Percentiles rank a stretch among this genome's conserved stretches.
phyloP scores from a whole-genome alignment of 2,797 vertebrate genomes.

The Channallabes apus region DNA sequence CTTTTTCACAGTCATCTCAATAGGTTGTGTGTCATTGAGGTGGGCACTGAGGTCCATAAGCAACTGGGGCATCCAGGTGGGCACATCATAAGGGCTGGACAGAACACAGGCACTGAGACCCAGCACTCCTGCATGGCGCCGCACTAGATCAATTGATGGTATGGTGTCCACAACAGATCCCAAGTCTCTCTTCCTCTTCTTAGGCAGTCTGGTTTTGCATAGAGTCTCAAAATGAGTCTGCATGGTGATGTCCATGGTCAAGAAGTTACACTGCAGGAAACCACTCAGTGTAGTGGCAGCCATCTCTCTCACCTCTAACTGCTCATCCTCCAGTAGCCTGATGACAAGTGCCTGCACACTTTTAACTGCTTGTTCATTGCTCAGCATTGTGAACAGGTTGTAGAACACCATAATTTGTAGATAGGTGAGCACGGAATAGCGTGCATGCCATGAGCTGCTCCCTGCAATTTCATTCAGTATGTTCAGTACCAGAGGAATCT shows the following conservation, averaged over 20 bases:
- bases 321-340: constrained; percentile 90
- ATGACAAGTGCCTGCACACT: constrained; percentile 85
- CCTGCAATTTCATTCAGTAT: constrained; percentile 89
- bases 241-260: constrained; percentile 88
- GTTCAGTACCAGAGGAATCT: constrained; percentile 91
- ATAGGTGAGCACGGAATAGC: constrained; percentile 92
- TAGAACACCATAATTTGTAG: constrained; percentile 98
- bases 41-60: constrained; percentile 96
- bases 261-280: constrained; percentile 93
- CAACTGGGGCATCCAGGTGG: constrained; percentile 97
- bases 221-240: constrained; percentile 95
- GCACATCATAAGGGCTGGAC: constrained; percentile 96
- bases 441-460: constrained; percentile 93
- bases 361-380: constrained; percentile 79
- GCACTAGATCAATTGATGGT: constrained; percentile 86
- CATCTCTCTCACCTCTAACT: constrained; percentile 98
- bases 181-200: constrained; percentile 87
- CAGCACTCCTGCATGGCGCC: constrained; percentile 93
- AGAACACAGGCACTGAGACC: constrained; percentile 94
- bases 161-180: constrained; percentile 80
- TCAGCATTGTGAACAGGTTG: constrained; percentile 94
- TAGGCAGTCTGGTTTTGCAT: constrained; percentile 91
- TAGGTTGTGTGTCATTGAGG: constrained; percentile 96
- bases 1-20: constrained; percentile 99
- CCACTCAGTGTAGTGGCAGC: constrained; percentile 94